Base-by-base conservation (phyloP, 2,888 invertebrate species). In the Agrilus mali region DNA sequence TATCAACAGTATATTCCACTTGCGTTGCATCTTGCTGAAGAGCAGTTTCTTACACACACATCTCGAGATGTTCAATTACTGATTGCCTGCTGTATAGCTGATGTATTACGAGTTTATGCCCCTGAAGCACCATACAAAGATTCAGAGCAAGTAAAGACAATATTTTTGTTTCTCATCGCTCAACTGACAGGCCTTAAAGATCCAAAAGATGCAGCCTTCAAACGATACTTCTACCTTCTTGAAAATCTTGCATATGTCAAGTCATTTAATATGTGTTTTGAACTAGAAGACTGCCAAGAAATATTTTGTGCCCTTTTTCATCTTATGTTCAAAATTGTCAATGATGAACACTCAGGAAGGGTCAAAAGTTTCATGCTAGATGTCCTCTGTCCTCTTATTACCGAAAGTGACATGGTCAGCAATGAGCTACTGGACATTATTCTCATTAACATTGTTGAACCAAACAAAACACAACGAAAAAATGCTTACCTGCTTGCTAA, bases 121-220 rank as follows among this genome's bases (percentile, higher is more conserved):
- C 96, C 97, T 0, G 95, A 96, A 63, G 95, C 95, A 33, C 97
- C 97, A 0, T 97, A 94, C 64, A 94, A 93, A 68, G 95, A 95
- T 62, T 84, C 88, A 48, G 88, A 90, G 48, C 92, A 94, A 74
- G 85, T 96, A 46, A 86, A 83, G 71, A 82, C 82, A 14, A 90
- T 93, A 64, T 96, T 96, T 70, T 71, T 90, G 67, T 96, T 96
- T 71, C 77, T 96, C 50, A 95, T 94, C 50, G 87, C 89, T 58
- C 95, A 96, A 67, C 68, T 97, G 50, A 78, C 86, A 53, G 96
- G 96, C 13, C 74, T 97, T 17, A 88, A 87, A 60, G 94, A 96
- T 70, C 94, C 95, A 0, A 94, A 95, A 66, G 92, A 95, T 69
- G 90, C 96, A 4, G 92, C 94, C 3, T 97, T 96, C 69, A 96